A percentile compares a stretch with the other conserved stretches of the same genome.
These are phyloP conservation scores for Psophia crepitans DNA, from an alignment of 2,113 vertebrate genomes.

Conservation along the genomic window DNA sequence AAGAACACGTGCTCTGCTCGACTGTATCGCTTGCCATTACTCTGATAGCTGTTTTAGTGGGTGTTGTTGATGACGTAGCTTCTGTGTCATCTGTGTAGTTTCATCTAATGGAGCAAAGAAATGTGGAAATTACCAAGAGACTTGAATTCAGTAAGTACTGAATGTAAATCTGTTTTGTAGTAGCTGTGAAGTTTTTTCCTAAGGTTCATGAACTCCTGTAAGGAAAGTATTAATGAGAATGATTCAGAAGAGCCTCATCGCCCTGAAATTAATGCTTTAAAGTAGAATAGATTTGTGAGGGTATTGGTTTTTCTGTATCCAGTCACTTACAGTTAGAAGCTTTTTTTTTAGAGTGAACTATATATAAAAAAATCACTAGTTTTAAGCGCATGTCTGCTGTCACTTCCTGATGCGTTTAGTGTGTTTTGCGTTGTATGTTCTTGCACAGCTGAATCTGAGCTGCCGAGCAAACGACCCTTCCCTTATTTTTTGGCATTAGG, in stretches of 20 bases:
- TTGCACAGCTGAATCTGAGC: not conserved
- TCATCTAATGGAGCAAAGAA: not conserved
- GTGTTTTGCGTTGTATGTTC: not conserved
- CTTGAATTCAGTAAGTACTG: not conserved
- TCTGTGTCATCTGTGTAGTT: not conserved
- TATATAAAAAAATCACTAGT: not conserved
- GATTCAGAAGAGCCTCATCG: not conserved
- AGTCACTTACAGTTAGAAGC: rapidly evolving
- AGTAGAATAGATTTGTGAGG: not conserved
- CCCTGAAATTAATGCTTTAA: not conserved
- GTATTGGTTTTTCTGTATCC: not conserved
- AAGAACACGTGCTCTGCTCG: not conserved
- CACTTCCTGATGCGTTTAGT: not conserved
- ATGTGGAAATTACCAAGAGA: not conserved
- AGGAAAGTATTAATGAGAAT: not conserved
- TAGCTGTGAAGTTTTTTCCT: not conserved
- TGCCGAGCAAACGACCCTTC: not conserved
- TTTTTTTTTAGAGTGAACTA: not conserved
- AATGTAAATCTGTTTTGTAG: not conserved
- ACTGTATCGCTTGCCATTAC: rapidly evolving
- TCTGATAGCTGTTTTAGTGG: not conserved
- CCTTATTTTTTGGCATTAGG: not conserved
- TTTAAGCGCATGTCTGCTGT: not conserved
- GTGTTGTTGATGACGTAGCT: not conserved
- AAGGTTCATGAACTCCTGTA: not conserved